Evolutionary conservation across 2,888 invertebrate genomes (phyloP), one percentile per base, ranked within the genome.

Genomic region (Lasioglossum lativentre): DNA sequence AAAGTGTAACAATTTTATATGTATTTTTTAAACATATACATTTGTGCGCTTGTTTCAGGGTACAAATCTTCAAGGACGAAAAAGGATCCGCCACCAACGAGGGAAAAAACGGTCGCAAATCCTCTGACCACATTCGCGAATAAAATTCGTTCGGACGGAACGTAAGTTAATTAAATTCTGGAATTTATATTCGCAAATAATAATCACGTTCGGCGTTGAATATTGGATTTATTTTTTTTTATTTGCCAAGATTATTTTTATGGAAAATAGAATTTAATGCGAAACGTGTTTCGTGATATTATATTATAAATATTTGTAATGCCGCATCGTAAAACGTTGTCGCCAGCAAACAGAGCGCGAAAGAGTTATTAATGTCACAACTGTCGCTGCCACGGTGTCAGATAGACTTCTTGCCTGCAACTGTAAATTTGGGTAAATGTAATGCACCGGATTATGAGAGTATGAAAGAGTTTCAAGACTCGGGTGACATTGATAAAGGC

Each of bases 331-430:
- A 59, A 66, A 59, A 68, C 78, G 14, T 75, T 68, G 38, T 12
- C 19, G n/a, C 8, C 38, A 90, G 90, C 16, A 86, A 83, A 76
- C 83, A 87, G 30, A 82, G 80, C 56, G 66, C 85, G 38, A 88
- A 75, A 63, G 89, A 89, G 47, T 47, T 90, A 40, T 75, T 90
- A 75, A 86, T 85, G 81, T 85, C 89, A 6, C 77, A 83, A 12
- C 30, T 89, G 75, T 79, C 59, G 74, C 71, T 80, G 63, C 23
- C 34, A 16, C 63, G 47, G 16, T 80, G 38, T 42, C 83, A 38
- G 59, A 47, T 19, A 59, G 52, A 40, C 47, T 80, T 74, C 40
- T 42, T 80, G 34, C 72, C 80, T 40, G 19, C n/a, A 27, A 40
- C 30, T 45, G 38, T 23, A 14, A 74, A 59, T 34, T 66, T 72